phyloP scores from a whole-genome alignment of 2,797 vertebrate species.

The Peromyscus nudipes region DNA sequence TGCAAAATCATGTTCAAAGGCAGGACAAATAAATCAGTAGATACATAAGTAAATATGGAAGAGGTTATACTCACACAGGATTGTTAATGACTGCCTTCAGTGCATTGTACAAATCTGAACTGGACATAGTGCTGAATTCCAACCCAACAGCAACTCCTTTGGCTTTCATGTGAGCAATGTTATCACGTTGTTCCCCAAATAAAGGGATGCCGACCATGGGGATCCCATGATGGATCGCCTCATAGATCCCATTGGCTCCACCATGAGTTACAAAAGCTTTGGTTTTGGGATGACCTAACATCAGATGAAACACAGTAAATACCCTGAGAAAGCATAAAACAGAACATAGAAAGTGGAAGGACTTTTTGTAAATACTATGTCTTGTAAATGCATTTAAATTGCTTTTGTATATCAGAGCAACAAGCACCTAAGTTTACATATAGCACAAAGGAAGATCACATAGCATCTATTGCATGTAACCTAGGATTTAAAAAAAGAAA shows the following conservation, averaged over 20 bases:
- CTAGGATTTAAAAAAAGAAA: neutral
- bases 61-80: neutral
- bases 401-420: neutral
- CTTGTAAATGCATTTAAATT: neutral
- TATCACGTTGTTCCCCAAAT: constrained; percentile 93
- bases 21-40: too few relatives aligned
- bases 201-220: constrained; percentile 94
- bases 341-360: neutral
- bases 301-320: neutral
- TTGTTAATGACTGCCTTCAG: constrained; percentile 39
- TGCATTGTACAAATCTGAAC: neutral
- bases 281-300: constrained; percentile 92
- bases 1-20: too few relatives aligned
- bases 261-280: constrained; percentile 91
- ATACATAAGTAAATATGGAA: too few relatives aligned
- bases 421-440: neutral
- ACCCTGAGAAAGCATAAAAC: neutral
- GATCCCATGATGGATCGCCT: constrained; percentile 94
- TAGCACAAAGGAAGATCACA: neutral
- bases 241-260: constrained; percentile 93
- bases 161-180: constrained; percentile 89
- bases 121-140: neutral
- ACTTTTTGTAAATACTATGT: neutral
- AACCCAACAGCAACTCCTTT: constrained; percentile 83
- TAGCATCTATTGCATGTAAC: neutral